A percentile compares a stretch with the other conserved stretches of the same genome.
Conservation (phyloP, 2,888 invertebrate species). For the Blastobasis lacticolella region DNA sequence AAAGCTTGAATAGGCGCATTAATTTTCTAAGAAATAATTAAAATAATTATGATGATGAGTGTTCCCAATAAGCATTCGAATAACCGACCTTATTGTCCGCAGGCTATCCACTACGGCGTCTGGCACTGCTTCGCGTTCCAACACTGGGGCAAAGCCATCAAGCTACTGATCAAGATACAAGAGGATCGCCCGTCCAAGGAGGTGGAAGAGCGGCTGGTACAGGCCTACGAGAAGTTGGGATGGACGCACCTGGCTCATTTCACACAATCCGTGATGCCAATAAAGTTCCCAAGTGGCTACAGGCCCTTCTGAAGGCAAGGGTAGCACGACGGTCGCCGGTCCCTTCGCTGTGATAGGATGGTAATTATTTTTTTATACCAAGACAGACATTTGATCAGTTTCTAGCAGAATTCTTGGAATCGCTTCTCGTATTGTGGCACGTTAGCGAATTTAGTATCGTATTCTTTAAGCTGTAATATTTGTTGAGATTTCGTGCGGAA, state of each 20-base stretch:
- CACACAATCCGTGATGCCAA: slow-evolving; percentile 73
- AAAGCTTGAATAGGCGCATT: too few species aligned
- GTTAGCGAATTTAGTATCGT: too few species aligned
- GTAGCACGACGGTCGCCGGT: too few species aligned
- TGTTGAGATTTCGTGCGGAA: too few species aligned
- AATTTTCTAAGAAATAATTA: too few species aligned
- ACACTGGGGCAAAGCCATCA: slow-evolving; percentile 88
- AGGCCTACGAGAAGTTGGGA: slow-evolving; percentile 77
- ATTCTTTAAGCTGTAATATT: too few species aligned
- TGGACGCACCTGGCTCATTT: slow-evolving; percentile 80
- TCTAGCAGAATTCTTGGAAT: too few species aligned
- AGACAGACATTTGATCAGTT: too few species aligned
- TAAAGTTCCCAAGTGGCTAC: slow-evolving; percentile 80
- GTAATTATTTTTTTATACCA: too few species aligned
- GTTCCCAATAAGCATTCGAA: not conserved
- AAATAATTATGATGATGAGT: too few species aligned
- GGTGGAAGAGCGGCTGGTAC: slow-evolving; percentile 78
- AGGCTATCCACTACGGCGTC: slow-evolving; percentile 84
- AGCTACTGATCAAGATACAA: slow-evolving; percentile 81
- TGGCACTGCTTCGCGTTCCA: slow-evolving; percentile 87
- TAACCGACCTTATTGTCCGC: slow-evolving; percentile 5
- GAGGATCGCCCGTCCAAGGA: slow-evolving; percentile 89
- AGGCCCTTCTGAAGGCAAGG: slow-evolving; percentile 78
- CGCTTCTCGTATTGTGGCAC: too few species aligned
- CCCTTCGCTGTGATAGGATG: too few species aligned